A percentile compares a stretch with the other conserved stretches of the same genome.
These are phyloP conservation scores for Pycnonotus jocosus DNA, from an alignment of 2,113 vertebrate genomes.

Conservation along the genomic window DNA sequence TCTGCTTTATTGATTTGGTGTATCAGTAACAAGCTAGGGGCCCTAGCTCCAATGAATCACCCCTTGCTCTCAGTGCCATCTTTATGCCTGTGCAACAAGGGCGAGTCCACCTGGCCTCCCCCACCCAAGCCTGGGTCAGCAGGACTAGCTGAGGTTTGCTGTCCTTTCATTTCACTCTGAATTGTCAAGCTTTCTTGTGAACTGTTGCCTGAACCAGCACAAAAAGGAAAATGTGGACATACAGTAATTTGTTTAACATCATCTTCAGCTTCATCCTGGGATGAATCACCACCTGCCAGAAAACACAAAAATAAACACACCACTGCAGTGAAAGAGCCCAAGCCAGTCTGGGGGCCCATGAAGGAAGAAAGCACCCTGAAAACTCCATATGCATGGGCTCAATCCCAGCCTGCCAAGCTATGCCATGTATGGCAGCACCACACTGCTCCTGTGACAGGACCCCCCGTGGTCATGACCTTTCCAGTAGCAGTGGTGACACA, in stretches of 20 bases:
- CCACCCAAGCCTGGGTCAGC: background rate
- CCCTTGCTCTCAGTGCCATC: background rate
- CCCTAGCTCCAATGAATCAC: background rate
- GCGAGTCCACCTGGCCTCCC: background rate
- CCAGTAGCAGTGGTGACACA: background rate
- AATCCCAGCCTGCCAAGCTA: background rate
- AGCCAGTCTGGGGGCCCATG: background rate
- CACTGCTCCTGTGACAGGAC: background rate
- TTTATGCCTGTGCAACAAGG: background rate
- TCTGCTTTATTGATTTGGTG: background rate
- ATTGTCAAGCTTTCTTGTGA: background rate
- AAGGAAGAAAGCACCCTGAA: background rate
- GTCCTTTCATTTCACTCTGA: background rate
- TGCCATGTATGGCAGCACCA: background rate
- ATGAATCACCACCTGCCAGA: constrained; percentile 89
- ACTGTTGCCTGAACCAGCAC: background rate
- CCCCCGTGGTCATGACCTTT: background rate
- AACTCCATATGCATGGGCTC: background rate
- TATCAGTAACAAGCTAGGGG: background rate
- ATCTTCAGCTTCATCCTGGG: constrained; percentile 95
- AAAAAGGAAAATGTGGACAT: constrained; percentile 37
- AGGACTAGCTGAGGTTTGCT: background rate
- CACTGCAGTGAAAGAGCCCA: background rate
- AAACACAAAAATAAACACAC: background rate
- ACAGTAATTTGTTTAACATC: constrained; percentile 96